phyloP scores from a whole-genome alignment of 2,797 vertebrate genomes.

The Prionace glauca region DNA sequence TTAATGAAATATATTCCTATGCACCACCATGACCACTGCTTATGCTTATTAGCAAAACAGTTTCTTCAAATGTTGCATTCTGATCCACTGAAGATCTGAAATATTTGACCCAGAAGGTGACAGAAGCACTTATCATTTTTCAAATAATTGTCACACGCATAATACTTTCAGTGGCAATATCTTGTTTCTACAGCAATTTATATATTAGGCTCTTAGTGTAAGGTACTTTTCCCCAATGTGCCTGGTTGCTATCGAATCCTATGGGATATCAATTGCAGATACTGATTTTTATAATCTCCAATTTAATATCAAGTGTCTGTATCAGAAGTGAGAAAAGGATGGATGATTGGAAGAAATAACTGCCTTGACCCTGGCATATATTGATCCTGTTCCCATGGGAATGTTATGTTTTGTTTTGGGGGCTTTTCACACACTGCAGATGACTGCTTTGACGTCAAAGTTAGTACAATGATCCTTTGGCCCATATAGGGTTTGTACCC shows the following conservation, averaged over 20 bases:
- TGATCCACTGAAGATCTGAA: not conserved
- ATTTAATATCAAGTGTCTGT: not conserved
- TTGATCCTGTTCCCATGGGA: not conserved
- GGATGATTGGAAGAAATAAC: not conserved
- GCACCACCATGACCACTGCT: not conserved
- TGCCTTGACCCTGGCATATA: not conserved
- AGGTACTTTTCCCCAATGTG: not conserved
- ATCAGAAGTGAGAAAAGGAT: not conserved
- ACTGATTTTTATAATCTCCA: not conserved
- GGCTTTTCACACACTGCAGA: not conserved
- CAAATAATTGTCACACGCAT: not conserved
- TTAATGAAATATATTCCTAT: not conserved
- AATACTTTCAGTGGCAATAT: not conserved
- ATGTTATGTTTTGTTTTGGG: not conserved
- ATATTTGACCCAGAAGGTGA: not conserved
- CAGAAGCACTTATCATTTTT: not conserved
- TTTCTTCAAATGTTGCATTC: not conserved
- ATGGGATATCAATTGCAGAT: not conserved
- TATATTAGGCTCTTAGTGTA: not conserved
- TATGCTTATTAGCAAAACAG: not conserved
- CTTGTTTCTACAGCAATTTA: not conserved
- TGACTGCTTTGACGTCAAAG: not conserved
- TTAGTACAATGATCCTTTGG: not conserved
- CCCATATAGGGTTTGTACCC: not conserved
- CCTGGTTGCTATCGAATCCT: not conserved